Percentiles rank a stretch among this genome's conserved stretches.
phyloP scores from a whole-genome alignment of 2,888 invertebrate species.

The Balanococcus diminutus region DNA sequence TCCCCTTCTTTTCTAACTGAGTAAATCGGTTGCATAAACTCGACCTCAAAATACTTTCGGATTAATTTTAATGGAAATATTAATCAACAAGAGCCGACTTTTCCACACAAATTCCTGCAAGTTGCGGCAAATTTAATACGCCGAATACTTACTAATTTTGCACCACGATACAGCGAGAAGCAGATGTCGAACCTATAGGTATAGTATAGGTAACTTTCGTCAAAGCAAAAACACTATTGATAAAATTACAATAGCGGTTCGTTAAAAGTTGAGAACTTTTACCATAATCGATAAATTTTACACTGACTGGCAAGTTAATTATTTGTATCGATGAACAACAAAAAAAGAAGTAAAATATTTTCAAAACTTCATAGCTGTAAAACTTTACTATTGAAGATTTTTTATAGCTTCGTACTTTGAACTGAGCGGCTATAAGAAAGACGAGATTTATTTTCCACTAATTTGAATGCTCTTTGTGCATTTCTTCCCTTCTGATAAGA shows the following conservation, averaged over 20 bases:
- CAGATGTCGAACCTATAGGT: background rate
- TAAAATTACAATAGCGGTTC: slow-evolving; percentile 19
- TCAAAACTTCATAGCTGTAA: background rate
- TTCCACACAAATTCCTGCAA: background rate
- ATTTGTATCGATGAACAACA: slow-evolving; percentile 1
- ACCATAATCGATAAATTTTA: slow-evolving; percentile 17
- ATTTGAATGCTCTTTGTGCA: slow-evolving; percentile 3
- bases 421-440: background rate
- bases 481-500: background rate
- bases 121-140: background rate
- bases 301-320: slow-evolving; percentile 16
- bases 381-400: background rate
- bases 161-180: background rate
- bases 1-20: too few relatives aligned
- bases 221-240: slow-evolving; percentile 18
- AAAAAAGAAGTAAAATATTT: slow-evolving; percentile 1
- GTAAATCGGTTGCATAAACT: background rate
- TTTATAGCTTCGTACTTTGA: background rate
- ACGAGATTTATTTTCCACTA: slow-evolving; percentile 3
- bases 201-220: background rate
- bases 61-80: background rate
- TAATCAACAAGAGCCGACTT: slow-evolving; percentile 7
- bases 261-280: slow-evolving; percentile 21
- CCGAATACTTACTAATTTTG: slow-evolving; percentile 23
- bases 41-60: background rate